Evolutionary conservation across 2,888 invertebrate genomes (phyloP).

Genomic region (Leptinotarsa juncta): DNA sequence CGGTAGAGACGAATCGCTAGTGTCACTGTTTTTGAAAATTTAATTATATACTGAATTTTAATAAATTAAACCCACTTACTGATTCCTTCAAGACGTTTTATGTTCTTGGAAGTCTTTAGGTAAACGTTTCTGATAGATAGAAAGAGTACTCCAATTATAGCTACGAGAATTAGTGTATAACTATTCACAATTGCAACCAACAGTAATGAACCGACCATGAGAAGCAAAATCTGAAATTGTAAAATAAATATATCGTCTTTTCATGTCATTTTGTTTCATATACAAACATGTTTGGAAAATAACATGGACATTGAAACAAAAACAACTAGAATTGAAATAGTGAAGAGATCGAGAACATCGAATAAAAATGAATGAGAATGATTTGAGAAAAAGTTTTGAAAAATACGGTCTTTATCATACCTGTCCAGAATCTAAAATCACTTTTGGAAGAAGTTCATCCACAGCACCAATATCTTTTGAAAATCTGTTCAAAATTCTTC

Average conservation of each 20-base stretch:
- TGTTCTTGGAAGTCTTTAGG: conserved; percentile 76
- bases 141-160: conserved; percentile 72
- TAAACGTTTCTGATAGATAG: conserved; percentile 74
- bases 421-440: conserved; percentile 73
- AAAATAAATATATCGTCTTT: background rate
- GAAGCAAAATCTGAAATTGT: conserved; percentile 64
- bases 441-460: conserved; percentile 79
- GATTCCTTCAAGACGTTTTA: conserved; percentile 76
- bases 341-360: too few relatives aligned
- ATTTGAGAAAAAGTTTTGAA: too few relatives aligned
- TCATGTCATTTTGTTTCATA: too few relatives aligned
- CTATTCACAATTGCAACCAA: conserved; percentile 70
- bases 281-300: background rate
- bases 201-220: conserved; percentile 68
- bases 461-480: conserved; percentile 86
- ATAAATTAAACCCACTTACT: conserved; percentile 67
- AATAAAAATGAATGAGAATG: too few relatives aligned
- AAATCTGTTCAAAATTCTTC: conserved; percentile 83
- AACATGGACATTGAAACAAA: background rate
- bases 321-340: too few relatives aligned
- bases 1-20: too few relatives aligned
- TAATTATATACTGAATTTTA: background rate
- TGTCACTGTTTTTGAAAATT: too few relatives aligned
- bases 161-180: conserved; percentile 65
- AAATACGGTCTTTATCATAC: conserved; percentile 41